Percentiles rank a stretch among this genome's conserved stretches.
These are phyloP conservation scores for Polyommatus icarus DNA, from an alignment of 2,888 invertebrate species.

Conservation along the genomic window DNA sequence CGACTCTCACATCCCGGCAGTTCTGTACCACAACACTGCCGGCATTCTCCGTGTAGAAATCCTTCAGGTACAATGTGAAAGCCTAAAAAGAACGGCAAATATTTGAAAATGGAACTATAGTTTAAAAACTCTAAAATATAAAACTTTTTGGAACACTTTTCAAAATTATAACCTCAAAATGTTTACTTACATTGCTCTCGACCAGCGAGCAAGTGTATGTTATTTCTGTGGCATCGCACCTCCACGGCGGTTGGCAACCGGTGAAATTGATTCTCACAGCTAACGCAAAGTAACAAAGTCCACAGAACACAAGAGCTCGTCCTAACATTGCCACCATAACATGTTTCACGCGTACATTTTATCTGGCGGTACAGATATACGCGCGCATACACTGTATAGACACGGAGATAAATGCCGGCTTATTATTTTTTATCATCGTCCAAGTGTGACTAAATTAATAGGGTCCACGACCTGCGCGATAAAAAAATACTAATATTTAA, in stretches of 20 bases:
- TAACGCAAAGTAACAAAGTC: slow-evolving; percentile 46
- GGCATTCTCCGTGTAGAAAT: slow-evolving; percentile 71
- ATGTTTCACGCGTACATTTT: slow-evolving; percentile 45
- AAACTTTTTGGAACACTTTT: neutral
- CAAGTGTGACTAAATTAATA: slow-evolving; percentile 39
- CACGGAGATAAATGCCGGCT: slow-evolving; percentile 43
- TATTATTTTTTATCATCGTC: slow-evolving; percentile 50
- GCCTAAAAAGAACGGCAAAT: slow-evolving; percentile 64
- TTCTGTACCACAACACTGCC: slow-evolving; percentile 70
- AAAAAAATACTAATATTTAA: slow-evolving; percentile 6
- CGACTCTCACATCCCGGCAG: slow-evolving; percentile 71
- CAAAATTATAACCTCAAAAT: slow-evolving; percentile 12
- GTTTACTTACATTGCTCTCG: slow-evolving; percentile 60
- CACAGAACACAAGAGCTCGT: slow-evolving; percentile 43
- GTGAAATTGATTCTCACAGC: slow-evolving; percentile 68
- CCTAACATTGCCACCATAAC: slow-evolving; percentile 47
- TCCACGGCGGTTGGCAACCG: slow-evolving; percentile 68
- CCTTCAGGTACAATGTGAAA: slow-evolving; percentile 71
- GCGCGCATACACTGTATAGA: neutral
- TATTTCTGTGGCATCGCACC: slow-evolving; percentile 64
- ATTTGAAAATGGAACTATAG: neutral
- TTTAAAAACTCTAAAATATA: neutral
- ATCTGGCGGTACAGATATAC: slow-evolving; percentile 51
- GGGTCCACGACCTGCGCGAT: slow-evolving; percentile 39
- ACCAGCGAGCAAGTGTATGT: slow-evolving; percentile 59